phyloP scores from a whole-genome alignment of 2,888 invertebrate species.

The Oxystoma pomonae region DNA sequence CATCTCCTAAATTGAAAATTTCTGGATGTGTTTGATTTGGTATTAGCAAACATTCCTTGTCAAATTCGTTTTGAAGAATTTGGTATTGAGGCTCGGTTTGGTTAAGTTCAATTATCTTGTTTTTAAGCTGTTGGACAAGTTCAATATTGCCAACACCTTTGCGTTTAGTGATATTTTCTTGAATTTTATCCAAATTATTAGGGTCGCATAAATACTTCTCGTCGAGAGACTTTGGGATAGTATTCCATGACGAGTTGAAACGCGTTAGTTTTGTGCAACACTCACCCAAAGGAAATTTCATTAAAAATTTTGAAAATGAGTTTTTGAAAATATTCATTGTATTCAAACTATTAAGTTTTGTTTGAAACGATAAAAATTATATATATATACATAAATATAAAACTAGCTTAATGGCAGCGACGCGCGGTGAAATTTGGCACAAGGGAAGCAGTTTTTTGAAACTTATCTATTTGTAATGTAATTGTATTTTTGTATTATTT shows the following conservation, averaged over 20 bases:
- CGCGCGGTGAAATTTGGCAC: no score
- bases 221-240: conserved; percentile 45
- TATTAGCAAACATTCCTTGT: conserved; percentile 59
- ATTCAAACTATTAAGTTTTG: no score
- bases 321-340: no score
- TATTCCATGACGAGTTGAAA: not conserved
- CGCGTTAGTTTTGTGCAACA: no score
- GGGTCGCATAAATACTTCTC: conserved; percentile 60
- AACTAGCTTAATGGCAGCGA: no score
- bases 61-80: conserved; percentile 44
- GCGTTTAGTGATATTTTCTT: conserved; percentile 59
- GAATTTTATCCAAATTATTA: conserved; percentile 57
- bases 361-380: no score
- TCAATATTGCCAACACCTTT: conserved; percentile 67
- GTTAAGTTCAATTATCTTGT: conserved; percentile 38
- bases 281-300: no score
- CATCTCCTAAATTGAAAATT: conserved; percentile 54
- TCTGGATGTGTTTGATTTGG: conserved; percentile 74
- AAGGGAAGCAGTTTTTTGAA: no score
- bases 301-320: no score
- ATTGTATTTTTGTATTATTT: no score
- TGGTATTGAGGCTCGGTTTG: conserved; percentile 29
- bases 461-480: no score
- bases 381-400: no score
- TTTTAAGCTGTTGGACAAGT: conserved; percentile 51